phyloP scores from a whole-genome alignment of 2,113 vertebrate species.

The Picathartes gymnocephalus region DNA sequence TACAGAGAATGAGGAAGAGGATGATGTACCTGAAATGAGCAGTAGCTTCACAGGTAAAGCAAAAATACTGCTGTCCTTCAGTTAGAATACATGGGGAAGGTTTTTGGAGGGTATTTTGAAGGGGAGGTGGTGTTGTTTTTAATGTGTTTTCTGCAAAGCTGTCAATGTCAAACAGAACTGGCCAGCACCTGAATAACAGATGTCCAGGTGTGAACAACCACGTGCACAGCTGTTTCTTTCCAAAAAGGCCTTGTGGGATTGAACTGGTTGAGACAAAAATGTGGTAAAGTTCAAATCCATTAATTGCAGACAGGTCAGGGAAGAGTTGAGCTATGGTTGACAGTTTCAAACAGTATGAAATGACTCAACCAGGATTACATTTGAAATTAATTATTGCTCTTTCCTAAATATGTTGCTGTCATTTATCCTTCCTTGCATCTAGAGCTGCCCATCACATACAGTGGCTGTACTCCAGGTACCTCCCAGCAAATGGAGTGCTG shows the following conservation, averaged over 20 bases:
- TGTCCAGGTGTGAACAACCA: neutral
- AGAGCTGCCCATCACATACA: neutral
- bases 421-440: neutral
- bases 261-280: neutral
- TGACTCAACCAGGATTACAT: neutral
- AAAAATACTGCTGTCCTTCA: rapidly evolving
- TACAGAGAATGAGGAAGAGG: slow-evolving; percentile 89
- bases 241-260: neutral
- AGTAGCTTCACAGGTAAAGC: slow-evolving; percentile 96
- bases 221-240: neutral
- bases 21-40: slow-evolving; percentile 97
- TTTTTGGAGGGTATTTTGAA: neutral
- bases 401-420: neutral
- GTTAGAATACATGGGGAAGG: neutral
- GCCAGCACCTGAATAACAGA: neutral
- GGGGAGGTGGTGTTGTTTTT: neutral
- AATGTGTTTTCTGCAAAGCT: neutral
- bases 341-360: neutral
- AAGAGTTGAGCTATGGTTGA: neutral
- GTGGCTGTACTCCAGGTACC: neutral
- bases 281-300: neutral
- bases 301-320: neutral
- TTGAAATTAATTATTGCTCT: neutral
- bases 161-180: neutral
- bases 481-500: neutral